Evolutionary conservation across 35 echinoderm and acorn worm genomes (phyloP).

Genomic region (Holothuria glaberrima): DNA sequence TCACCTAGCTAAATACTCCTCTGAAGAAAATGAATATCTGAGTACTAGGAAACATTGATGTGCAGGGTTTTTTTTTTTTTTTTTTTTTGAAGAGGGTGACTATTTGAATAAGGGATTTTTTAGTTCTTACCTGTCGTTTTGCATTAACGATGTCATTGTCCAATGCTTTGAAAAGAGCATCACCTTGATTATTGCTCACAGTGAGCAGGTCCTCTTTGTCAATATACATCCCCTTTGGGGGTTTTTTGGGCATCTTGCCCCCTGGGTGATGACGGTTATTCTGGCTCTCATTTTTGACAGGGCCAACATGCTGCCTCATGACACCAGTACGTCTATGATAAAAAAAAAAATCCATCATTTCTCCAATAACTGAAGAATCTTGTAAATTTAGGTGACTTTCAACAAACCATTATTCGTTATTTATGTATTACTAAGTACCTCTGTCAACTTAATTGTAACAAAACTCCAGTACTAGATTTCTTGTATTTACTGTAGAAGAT

Average conservation of each 20-base stretch:
- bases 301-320: slow-evolving; percentile 93
- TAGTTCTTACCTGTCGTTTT: slow-evolving; percentile 79
- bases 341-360: background rate
- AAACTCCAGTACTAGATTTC: too few species aligned
- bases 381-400: too few species aligned
- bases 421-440: too few species aligned
- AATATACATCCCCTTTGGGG: slow-evolving; percentile 93
- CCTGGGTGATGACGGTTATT: slow-evolving; percentile 75
- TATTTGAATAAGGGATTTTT: background rate
- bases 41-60: too few species aligned
- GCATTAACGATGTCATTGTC: slow-evolving; percentile 88
- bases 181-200: slow-evolving; percentile 80
- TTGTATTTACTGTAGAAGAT: too few species aligned
- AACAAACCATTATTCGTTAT: too few species aligned
- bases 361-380: too few species aligned
- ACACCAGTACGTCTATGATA: slow-evolving; percentile 83
- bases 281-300: slow-evolving; percentile 85
- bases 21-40: too few species aligned
- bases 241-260: slow-evolving; percentile 79
- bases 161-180: slow-evolving; percentile 85
- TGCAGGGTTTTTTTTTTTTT: too few species aligned
- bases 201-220: slow-evolving; percentile 89
- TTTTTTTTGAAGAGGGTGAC: too few species aligned
- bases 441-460: too few species aligned
- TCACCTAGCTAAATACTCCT: too few species aligned